Percentiles rank a stretch among this genome's conserved stretches.
Conservation (phyloP, 1,140 invertebrate species). For the Caerostris darwini region DNA sequence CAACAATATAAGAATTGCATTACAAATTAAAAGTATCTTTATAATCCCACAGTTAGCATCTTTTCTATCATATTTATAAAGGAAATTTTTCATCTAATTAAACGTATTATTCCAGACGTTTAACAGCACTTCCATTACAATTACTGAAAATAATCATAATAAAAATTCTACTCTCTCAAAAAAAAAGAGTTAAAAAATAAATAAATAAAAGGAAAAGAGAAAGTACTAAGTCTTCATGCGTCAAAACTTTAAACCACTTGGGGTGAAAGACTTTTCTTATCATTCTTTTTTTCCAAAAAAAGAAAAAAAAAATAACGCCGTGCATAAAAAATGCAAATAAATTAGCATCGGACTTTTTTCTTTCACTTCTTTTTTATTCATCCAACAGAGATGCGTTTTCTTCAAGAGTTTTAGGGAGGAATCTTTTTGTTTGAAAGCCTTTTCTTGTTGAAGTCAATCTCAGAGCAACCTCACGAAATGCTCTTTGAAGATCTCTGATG, state of each 20-base stretch:
- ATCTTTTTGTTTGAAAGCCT: conserved; percentile 49
- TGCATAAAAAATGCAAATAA: conserved; percentile 40
- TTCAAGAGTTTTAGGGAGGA: conserved; percentile 1
- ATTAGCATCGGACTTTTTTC: conserved; percentile 21
- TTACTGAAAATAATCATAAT: too few species aligned
- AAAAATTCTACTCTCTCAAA: neutral
- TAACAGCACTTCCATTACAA: too few species aligned
- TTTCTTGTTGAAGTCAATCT: conserved; percentile 52
- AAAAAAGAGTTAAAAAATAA: neutral
- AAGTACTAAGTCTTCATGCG: neutral
- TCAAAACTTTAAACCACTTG: conserved; percentile 28
- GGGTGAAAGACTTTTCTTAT: conserved; percentile 9
- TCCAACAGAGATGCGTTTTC: neutral
- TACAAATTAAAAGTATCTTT: too few species aligned
- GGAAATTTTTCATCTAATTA: too few species aligned
- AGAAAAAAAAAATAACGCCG: neutral
- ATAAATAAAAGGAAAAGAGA: neutral
- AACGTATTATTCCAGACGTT: too few species aligned
- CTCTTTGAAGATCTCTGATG: neutral
- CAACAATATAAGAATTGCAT: too few species aligned
- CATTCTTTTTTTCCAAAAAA: neutral
- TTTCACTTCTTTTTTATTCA: neutral
- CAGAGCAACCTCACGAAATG: neutral
- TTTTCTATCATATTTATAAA: too few species aligned
- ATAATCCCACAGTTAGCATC: too few species aligned